Base-by-base conservation (phyloP, 2,888 invertebrate genomes). In the Cotesia congregata region DNA sequence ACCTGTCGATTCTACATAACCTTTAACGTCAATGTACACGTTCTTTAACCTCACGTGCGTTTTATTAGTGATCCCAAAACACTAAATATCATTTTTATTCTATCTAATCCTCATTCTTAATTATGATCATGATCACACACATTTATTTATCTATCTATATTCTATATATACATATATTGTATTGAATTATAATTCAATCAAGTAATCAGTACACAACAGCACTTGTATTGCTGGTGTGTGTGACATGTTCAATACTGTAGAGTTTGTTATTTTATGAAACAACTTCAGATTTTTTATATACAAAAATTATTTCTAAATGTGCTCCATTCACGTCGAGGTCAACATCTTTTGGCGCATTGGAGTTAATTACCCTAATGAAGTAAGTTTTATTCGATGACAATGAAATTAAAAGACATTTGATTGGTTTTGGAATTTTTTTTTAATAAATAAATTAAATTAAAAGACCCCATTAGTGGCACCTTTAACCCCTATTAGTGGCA, bases 1-100 rank as follows among this genome's bases (percentile, higher is more conserved):
- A 87, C 86, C 87, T 86, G 85, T 86, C 87, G 86, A 85, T 86
- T 84, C 85, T 86, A n/a, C n/a, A n/a, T n/a, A 86, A 87, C 87
- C 86, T 85, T 81, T 86, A 86, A 86, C 83, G 86, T 85, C 85
- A 85, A 84, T 83, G 83, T 82, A 82, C 78, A 78, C 79, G 76
- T 75, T 79, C 72, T 75, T 70, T 74, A 71, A 65, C 64, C 75
- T 73, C 75, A 72, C 75, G 78, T 72, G 78, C 69, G 64, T 65
- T 50, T 50, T 50, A 50, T 9, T 50, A 50, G 50, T 50, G 50
- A 50, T 12, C 50, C 50, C 50, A 50, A 50, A 50, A 50, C 12
- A 50, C 3, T 50, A 50, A 9, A 68, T 67, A 67, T n/a, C 50
- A 17, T 41, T 41, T 5, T 15, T 30, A 1, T 30, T n/a, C n/a